phyloP scores from a whole-genome alignment of 2,113 vertebrate species.

The Pithys albifrons region DNA sequence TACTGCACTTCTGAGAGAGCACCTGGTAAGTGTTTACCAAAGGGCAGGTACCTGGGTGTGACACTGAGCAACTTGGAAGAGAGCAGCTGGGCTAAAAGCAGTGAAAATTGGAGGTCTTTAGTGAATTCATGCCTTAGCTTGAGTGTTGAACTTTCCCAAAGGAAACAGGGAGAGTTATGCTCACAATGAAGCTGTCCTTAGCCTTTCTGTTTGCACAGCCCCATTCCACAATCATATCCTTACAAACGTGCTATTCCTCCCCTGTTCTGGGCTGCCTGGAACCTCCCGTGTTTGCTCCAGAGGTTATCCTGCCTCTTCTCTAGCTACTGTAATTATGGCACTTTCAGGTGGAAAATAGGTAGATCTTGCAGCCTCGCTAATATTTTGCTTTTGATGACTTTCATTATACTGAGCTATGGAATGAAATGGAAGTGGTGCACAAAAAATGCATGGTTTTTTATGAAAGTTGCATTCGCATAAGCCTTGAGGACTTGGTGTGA shows the following conservation, averaged over 20 bases:
- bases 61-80: not conserved
- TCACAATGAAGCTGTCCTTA: not conserved
- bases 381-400: not conserved
- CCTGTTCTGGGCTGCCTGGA: not conserved
- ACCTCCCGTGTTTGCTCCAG: not conserved
- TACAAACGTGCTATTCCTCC: not conserved
- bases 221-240: not conserved
- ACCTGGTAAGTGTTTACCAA: rapidly evolving
- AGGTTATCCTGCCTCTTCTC: not conserved
- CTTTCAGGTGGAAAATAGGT: not conserved
- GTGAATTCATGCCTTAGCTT: not conserved
- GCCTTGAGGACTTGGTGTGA: not conserved
- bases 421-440: not conserved
- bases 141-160: not conserved
- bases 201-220: not conserved
- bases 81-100: not conserved
- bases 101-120: not conserved
- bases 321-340: not conserved
- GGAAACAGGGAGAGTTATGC: not conserved
- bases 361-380: not conserved
- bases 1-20: not conserved
- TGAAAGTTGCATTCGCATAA: not conserved
- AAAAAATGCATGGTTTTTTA: not conserved
- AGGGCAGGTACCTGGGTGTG: not conserved
- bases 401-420: not conserved